These are phyloP conservation scores for Rotaria socialis DNA, from an alignment of 2,888 invertebrate species.

Conservation along the genomic window DNA sequence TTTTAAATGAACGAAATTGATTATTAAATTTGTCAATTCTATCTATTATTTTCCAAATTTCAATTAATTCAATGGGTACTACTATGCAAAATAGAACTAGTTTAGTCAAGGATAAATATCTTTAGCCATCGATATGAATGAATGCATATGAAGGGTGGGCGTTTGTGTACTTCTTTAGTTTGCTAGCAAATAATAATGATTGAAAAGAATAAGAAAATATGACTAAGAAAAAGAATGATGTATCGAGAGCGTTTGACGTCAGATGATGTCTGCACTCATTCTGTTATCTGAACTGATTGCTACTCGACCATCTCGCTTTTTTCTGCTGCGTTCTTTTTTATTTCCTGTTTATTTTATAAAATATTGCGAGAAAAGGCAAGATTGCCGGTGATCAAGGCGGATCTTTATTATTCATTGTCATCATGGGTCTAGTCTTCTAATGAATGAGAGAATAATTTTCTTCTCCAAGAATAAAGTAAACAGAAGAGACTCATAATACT, in stretches of 20 bases:
- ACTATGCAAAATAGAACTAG: background rate
- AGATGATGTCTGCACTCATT: background rate
- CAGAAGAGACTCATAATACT: background rate
- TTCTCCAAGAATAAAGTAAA: background rate
- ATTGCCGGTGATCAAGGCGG: background rate
- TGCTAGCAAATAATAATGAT: background rate
- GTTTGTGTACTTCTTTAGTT: background rate
- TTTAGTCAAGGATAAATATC: too few species aligned
- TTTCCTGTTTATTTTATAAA: background rate
- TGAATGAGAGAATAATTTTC: background rate
- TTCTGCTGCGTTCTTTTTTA: background rate
- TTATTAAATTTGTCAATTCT: too few species aligned
- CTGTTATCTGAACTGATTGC: background rate
- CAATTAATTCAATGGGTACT: background rate
- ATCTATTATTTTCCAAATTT: background rate
- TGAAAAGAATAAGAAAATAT: background rate
- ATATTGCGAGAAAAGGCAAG: background rate
- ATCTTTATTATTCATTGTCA: background rate
- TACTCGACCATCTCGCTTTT: background rate
- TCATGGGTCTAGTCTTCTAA: background rate
- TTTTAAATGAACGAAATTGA: too few species aligned
- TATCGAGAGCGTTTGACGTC: background rate
- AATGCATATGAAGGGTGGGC: background rate
- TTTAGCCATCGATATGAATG: background rate
- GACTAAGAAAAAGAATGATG: background rate